Percentiles rank a stretch among this genome's conserved stretches.
Evolutionary conservation across 2,888 invertebrate genomes (phyloP).

Genomic region (Diarsia mendica): DNA sequence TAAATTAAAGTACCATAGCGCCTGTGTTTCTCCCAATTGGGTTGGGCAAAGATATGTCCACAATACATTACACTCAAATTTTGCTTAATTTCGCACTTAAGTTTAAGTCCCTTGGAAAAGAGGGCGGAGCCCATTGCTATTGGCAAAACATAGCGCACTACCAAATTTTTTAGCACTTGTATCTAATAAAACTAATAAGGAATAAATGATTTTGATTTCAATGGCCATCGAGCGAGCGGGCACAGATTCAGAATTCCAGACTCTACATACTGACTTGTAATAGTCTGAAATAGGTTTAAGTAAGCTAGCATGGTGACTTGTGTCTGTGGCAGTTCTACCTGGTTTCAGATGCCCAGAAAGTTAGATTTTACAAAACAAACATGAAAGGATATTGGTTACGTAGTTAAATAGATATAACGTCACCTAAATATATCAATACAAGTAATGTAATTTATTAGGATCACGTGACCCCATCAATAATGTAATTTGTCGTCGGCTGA

Average conservation of each 20-base stretch:
- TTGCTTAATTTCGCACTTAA: not conserved
- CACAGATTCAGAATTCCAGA: not conserved
- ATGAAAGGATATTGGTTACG: not conserved
- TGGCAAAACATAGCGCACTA: too few relatives aligned
- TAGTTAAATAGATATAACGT: constrained; percentile 6
- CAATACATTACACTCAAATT: not conserved
- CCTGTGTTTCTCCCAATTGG: too few relatives aligned
- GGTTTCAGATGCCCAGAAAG: too few relatives aligned
- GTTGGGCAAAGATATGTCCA: too few relatives aligned
- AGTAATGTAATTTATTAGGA: not conserved
- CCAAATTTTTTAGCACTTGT: too few relatives aligned
- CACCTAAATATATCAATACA: constrained; percentile 1
- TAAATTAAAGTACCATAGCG: not conserved
- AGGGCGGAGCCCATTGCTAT: not conserved
- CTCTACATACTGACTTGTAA: not conserved
- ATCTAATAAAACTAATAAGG: too few relatives aligned
- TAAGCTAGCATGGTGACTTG: too few relatives aligned
- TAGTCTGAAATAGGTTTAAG: not conserved
- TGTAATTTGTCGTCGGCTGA: constrained; percentile 38
- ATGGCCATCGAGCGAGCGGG: not conserved
- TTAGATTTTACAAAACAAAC: not conserved
- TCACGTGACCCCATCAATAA: constrained; percentile 6
- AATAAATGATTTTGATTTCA: too few relatives aligned
- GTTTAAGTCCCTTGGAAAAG: not conserved
- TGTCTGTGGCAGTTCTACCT: too few relatives aligned